Evolutionary conservation across 1,140 invertebrate genomes (phyloP).

Genomic region (Heliconius melpomene): DNA sequence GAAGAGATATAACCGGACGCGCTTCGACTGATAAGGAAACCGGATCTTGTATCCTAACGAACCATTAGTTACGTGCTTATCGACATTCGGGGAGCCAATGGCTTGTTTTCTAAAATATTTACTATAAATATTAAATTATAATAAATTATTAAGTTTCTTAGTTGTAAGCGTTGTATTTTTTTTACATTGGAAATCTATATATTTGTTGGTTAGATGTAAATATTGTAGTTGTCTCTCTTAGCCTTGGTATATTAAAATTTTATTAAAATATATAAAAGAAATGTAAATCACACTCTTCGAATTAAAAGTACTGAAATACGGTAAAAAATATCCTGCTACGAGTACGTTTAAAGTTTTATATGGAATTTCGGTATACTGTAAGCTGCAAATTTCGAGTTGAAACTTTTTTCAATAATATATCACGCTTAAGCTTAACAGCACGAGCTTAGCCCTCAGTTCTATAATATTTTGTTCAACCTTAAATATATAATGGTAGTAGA

Average conservation of each 20-base stretch:
- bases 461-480: too few species aligned
- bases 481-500: too few species aligned
- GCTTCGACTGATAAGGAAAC: conserved; percentile 30
- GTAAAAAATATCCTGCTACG: not conserved
- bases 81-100: conserved; percentile 13
- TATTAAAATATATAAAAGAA: too few species aligned
- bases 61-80: conserved; percentile 27
- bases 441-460: too few species aligned
- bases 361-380: not conserved
- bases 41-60: conserved; percentile 27
- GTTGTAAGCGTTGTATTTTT: not conserved
- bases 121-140: not conserved
- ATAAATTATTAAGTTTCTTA: not conserved
- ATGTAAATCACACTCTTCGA: too few species aligned
- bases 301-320: too few species aligned
- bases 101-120: conserved; percentile 5
- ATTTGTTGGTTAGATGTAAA: too few species aligned
- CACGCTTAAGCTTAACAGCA: too few species aligned
- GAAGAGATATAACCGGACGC: conserved; percentile 29
- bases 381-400: not conserved
- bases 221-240: too few species aligned
- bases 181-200: not conserved
- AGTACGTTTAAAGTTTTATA: not conserved
- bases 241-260: too few species aligned
- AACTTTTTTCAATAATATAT: too few species aligned